These are phyloP conservation scores for Lamellibrachia luymesi DNA, from an alignment of 1,140 invertebrate species.

Conservation along the genomic window DNA sequence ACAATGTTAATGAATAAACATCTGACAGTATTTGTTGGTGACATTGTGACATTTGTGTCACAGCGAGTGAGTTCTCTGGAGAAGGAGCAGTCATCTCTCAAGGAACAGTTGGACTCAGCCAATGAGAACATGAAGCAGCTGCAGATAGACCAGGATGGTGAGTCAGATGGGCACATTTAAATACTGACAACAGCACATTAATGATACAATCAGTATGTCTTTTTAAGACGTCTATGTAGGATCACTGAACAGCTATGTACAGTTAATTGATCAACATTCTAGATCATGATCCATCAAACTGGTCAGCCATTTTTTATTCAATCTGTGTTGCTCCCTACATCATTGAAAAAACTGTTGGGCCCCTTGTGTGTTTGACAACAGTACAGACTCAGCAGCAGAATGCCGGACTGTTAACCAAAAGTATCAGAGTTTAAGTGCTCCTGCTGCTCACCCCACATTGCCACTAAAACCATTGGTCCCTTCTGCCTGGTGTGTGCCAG, in stretches of 20 bases:
- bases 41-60: too few species aligned
- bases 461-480: too few species aligned
- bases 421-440: too few species aligned
- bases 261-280: background rate
- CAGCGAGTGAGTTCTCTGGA: constrained; percentile 34
- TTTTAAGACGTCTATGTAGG: background rate
- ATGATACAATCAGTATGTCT: too few species aligned
- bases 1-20: too few species aligned
- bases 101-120: constrained; percentile 40
- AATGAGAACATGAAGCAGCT: constrained; percentile 34
- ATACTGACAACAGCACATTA: too few species aligned
- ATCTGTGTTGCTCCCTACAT: background rate
- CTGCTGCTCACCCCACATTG: background rate
- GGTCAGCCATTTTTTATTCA: background rate
- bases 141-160: constrained; percentile 27
- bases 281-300: background rate
- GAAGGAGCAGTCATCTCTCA: constrained; percentile 42
- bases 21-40: too few species aligned
- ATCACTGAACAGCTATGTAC: background rate
- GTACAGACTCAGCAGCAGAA: background rate
- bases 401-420: too few species aligned
- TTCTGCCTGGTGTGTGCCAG: too few species aligned
- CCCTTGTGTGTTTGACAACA: background rate
- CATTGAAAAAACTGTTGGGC: background rate
- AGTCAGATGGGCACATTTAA: too few species aligned